phyloP scores from a whole-genome alignment of 2,113 vertebrate species.

The Equus quagga region DNA sequence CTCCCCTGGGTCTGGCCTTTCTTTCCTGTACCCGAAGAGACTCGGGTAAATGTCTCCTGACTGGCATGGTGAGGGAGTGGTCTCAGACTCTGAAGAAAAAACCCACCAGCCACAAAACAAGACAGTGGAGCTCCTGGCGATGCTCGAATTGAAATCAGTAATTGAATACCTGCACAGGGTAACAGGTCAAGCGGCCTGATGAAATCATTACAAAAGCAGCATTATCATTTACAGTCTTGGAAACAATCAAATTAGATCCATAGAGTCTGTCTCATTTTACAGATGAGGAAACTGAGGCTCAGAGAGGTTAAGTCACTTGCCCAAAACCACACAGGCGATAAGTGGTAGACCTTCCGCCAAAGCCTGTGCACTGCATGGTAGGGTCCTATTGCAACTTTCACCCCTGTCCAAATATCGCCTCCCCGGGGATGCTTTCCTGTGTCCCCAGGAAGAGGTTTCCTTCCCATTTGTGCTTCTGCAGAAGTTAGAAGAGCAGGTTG shows the following conservation, averaged over 20 bases:
- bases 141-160: neutral
- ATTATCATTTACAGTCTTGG: neutral
- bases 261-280: neutral
- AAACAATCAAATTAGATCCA: neutral
- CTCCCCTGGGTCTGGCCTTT: neutral
- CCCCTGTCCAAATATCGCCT: neutral
- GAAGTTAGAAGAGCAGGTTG: neutral
- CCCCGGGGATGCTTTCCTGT: neutral
- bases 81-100: neutral
- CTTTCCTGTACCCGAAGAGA: neutral
- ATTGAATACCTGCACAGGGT: neutral
- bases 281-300: constrained; percentile 22
- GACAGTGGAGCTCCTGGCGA: neutral
- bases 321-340: neutral
- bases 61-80: neutral
- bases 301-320: neutral
- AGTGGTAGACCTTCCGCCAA: neutral
- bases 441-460: neutral
- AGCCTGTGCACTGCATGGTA: neutral
- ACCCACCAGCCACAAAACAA: neutral
- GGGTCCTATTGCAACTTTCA: neutral
- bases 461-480: neutral
- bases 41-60: neutral
- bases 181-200: neutral
- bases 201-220: neutral